These are phyloP conservation scores for Patiria pectinifera DNA, from an alignment of 53 echinoderm and acorn worm species.

Conservation along the genomic window DNA sequence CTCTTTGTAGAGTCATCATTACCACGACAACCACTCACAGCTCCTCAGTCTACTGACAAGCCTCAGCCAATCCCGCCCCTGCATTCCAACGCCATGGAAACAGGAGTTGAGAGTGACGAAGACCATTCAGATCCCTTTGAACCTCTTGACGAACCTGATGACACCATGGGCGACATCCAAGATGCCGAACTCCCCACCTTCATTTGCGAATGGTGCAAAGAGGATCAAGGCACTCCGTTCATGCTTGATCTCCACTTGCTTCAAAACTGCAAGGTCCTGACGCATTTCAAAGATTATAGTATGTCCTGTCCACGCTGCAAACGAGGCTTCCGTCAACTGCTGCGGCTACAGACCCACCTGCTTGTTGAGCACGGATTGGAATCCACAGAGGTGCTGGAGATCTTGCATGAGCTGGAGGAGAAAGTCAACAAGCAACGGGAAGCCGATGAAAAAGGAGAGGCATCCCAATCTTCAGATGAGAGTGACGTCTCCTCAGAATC, in stretches of 20 bases:
- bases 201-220: conserved; percentile 36
- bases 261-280: conserved; percentile 24
- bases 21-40: not conserved
- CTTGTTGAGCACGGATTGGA: not conserved
- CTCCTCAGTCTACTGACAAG: not conserved
- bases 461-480: not conserved
- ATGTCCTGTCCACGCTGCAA: not conserved
- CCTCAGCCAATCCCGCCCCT: not conserved
- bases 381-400: not conserved
- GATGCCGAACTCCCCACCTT: not conserved
- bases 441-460: not conserved
- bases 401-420: not conserved
- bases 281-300: not conserved
- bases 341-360: not conserved
- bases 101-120: not conserved
- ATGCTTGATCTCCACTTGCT: conserved; percentile 39
- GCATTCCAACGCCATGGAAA: not conserved
- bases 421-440: not conserved
- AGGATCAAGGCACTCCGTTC: conserved; percentile 30
- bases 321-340: not conserved
- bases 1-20: not conserved
- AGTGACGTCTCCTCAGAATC: not conserved
- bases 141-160: not conserved
- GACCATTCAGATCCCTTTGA: not conserved
- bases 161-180: not conserved